Base-by-base conservation (phyloP, 2,113 vertebrate genomes). In the Entelurus aequoreus region DNA sequence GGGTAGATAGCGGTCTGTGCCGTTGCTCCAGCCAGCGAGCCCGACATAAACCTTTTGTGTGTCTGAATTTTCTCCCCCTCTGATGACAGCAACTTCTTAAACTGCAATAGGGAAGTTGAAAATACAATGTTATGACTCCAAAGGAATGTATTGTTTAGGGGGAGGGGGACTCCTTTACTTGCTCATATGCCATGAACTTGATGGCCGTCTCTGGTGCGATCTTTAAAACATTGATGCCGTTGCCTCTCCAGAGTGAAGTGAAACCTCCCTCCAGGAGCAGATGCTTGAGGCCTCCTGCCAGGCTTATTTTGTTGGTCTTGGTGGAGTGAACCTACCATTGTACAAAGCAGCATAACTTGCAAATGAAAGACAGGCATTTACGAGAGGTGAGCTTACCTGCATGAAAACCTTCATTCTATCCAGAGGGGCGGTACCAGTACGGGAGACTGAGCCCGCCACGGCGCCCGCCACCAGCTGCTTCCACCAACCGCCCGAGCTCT, bases 1-100 rank as follows among this genome's bases (percentile, higher is more conserved):
- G 96, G 96, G 81, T 98, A 98, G 84, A 98, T 97, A 63, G 92
- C 91, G 0, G 95, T 95, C 80, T 98, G 96, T 14, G 96, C 94
- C 10, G 95, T 98, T 51, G 93, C 95, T 48, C 96, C 96, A 53
- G 95, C 96, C 82, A 97, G 76, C 36, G 96, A 98, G 54, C 96
- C 96, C 47, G 96, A 93, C 48, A 97, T 63, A 75, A 98, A 98
- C 81, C 96, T 92, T 79, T 94, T 91, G 60, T 91, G 57, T 0
- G 92, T 92, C 65, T 92, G 85, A 50, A 95, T 62, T n/a, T 92
- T 94, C 14, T 92, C 87, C 53, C 93, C 92, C 48, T 96, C 93
- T 2, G 87, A 86, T 6, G 91, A 84, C 47, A 98, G 84, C 73
- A 95, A 73, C 82, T 93, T 98, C 86, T 98, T 98, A 75, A 93